phyloP scores from a whole-genome alignment of 2,797 vertebrate species.

The Garrulus glandarius region DNA sequence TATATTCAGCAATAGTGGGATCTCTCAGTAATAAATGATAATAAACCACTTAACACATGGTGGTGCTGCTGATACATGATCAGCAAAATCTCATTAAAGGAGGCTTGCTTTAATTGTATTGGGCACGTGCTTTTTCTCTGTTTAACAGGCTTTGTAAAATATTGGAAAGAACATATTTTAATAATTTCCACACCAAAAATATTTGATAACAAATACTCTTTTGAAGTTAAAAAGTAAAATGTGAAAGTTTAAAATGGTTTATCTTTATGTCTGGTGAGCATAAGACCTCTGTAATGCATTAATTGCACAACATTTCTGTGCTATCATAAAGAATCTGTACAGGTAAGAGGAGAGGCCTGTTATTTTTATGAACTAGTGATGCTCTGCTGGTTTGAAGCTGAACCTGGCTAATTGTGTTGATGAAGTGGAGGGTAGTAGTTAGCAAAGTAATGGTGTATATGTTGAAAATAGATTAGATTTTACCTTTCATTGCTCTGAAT shows the following conservation, averaged over 20 bases:
- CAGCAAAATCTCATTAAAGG: background rate
- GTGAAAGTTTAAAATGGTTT: background rate
- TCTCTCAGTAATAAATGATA: background rate
- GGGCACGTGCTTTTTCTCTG: background rate
- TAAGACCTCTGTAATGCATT: background rate
- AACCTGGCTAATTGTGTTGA: background rate
- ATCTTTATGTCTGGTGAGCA: background rate
- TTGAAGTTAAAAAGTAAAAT: background rate
- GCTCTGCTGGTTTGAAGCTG: background rate
- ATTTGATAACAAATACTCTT: background rate
- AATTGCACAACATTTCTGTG: background rate
- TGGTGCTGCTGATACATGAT: conserved; percentile 26
- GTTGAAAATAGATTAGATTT: background rate
- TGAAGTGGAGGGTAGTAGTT: background rate
- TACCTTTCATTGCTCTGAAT: background rate
- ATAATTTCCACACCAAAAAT: background rate
- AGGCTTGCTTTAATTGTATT: background rate
- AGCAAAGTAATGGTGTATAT: background rate
- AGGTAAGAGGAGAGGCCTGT: background rate
- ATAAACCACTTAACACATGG: background rate
- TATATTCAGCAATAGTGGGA: background rate
- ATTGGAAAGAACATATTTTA: background rate
- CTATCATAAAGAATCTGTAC: background rate
- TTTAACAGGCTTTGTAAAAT: background rate
- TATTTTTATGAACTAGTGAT: background rate